These are phyloP conservation scores for Tolmerus cingulatus DNA, from an alignment of 2,888 invertebrate species.

Conservation along the genomic window DNA sequence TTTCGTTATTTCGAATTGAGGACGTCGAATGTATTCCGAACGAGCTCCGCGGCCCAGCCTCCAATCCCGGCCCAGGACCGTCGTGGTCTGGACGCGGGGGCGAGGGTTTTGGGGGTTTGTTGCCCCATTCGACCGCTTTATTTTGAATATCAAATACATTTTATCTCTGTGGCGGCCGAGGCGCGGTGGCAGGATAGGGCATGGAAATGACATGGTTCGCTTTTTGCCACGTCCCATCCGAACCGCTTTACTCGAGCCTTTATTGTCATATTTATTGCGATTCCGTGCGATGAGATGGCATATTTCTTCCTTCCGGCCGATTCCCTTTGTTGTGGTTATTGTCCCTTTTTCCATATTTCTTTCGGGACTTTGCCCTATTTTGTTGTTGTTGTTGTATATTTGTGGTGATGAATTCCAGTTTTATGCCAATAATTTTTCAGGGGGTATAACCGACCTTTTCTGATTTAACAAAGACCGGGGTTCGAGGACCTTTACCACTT, in stretches of 20 bases:
- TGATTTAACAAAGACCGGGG: neutral
- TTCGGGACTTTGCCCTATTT: neutral
- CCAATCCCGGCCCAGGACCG: neutral
- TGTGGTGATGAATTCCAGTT: neutral
- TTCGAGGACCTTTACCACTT: neutral
- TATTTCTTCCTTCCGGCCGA: constrained; percentile 44
- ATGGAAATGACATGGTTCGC: constrained; percentile 42
- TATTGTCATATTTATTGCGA: constrained; percentile 49
- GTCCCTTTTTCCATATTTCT: constrained; percentile 24
- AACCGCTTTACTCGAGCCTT: constrained; percentile 35
- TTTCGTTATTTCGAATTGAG: constrained; percentile 43
- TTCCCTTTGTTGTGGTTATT: constrained; percentile 42
- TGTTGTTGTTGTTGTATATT: neutral
- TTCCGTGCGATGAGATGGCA: constrained; percentile 47
- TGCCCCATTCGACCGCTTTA: constrained; percentile 36
- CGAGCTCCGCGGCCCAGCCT: neutral
- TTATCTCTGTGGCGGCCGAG: neutral
- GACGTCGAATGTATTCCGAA: constrained; percentile 33
- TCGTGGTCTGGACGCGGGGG: neutral
- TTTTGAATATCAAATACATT: constrained; percentile 44
- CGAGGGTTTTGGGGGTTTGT: neutral
- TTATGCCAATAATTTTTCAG: neutral
- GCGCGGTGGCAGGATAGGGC: neutral
- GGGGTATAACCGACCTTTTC: neutral
- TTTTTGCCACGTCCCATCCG: constrained; percentile 29